A percentile compares a stretch with the other conserved stretches of the same genome.
Conservation (phyloP, 2,888 invertebrate genomes). For the Mechanitis messenoides region DNA sequence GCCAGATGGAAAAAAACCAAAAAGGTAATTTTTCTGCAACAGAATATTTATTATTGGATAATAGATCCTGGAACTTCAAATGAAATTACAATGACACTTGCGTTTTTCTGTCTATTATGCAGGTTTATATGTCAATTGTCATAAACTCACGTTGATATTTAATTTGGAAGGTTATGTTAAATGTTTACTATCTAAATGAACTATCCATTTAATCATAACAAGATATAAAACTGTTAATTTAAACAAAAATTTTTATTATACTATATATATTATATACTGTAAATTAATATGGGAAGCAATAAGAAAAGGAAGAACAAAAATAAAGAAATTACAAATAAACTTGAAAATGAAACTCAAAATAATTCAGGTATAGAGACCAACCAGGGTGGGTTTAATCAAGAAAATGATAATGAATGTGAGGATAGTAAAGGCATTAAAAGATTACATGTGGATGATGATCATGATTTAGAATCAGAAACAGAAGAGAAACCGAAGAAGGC, state of each 20-base stretch:
- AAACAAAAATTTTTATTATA: conserved; percentile 5
- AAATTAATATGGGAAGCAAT: conserved; percentile 28
- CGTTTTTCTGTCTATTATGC: no score
- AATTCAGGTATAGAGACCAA: not conserved
- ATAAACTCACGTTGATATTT: no score
- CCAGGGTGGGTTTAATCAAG: not conserved
- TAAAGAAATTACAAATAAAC: conserved; percentile 14
- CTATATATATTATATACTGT: not conserved
- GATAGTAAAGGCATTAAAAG: conserved; percentile 30
- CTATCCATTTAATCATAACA: no score
- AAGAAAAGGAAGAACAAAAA: conserved; percentile 29
- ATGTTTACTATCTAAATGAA: no score
- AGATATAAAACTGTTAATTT: no score
- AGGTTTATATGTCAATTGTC: no score
- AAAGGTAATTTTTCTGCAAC: not conserved
- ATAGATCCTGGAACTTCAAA: no score
- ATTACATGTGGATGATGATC: conserved; percentile 29
- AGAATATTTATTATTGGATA: no score
- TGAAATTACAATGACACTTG: no score
- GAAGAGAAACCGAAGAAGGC: conserved; percentile 42
- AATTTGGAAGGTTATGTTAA: no score
- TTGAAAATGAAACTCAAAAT: conserved; percentile 28
- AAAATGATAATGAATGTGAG: conserved; percentile 10
- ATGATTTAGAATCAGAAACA: conserved; percentile 46
- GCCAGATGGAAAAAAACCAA: no score